A percentile compares a stretch with the other conserved stretches of the same genome.
Evolutionary conservation across 2,797 vertebrate species (phyloP).

Genomic region (Syndactyla subalaris): DNA sequence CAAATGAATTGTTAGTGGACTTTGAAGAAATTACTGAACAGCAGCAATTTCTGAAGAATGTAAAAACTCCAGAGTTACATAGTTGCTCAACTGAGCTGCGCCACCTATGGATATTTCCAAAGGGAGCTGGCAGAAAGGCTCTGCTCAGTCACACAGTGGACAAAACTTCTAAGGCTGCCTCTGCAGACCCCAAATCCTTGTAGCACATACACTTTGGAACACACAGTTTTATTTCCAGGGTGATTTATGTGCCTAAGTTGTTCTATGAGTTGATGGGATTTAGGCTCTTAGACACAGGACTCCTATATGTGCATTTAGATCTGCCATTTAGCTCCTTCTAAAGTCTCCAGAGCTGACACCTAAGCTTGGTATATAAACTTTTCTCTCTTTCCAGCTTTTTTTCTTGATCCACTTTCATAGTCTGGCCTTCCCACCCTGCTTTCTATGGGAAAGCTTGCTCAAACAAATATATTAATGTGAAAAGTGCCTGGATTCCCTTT

Average conservation of each 20-base stretch:
- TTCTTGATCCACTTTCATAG: background rate
- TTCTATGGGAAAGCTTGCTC: background rate
- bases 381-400: background rate
- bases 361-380: background rate
- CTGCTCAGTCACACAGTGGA: fast-evolving
- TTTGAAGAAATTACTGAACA: slow-evolving; percentile 34
- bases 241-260: background rate
- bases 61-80: background rate
- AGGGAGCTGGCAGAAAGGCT: background rate
- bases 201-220: background rate
- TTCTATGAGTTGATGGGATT: background rate
- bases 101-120: slow-evolving; percentile 35
- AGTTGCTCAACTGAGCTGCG: background rate
- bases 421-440: background rate
- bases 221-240: background rate
- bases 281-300: background rate
- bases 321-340: background rate
- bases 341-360: background rate
- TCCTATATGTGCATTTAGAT: background rate
- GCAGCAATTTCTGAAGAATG: background rate
- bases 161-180: background rate
- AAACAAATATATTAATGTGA: background rate
- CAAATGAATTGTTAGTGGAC: slow-evolving; percentile 19
- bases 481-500: background rate
- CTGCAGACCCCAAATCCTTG: background rate